Percentiles rank a stretch among this genome's conserved stretches.
Evolutionary conservation across 2,797 vertebrate species (phyloP).

Genomic region (Eulemur rubriventer): DNA sequence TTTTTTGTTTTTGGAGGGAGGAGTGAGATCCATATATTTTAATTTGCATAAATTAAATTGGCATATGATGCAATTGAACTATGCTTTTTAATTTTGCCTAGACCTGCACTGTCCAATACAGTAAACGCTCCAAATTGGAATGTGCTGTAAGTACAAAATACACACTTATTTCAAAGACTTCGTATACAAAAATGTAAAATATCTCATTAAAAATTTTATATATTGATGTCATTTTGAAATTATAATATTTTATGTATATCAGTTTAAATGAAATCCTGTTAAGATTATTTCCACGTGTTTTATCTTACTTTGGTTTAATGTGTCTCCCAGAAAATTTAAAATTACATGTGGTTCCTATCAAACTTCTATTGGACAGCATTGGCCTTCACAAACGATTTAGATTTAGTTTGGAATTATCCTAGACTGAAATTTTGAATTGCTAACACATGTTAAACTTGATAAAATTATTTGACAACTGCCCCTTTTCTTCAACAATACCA

Average conservation of each 20-base stretch:
- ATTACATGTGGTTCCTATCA: not conserved
- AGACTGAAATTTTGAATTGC: not conserved
- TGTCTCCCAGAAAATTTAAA: not conserved
- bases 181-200: not conserved
- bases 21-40: not conserved
- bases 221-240: not conserved
- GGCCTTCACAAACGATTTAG: not conserved
- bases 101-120: not conserved
- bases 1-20: not conserved
- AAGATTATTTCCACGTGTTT: conserved; percentile 4
- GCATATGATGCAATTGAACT: not conserved
- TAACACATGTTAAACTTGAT: not conserved
- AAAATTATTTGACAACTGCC: conserved; percentile 1
- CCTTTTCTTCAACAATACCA: not conserved
- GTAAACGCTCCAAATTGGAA: not conserved
- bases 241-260: not conserved
- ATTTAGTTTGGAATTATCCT: not conserved
- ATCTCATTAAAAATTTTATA: not conserved
- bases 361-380: not conserved
- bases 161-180: not conserved
- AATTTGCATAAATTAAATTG: not conserved
- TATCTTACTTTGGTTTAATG: not conserved
- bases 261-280: not conserved
- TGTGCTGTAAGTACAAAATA: not conserved
- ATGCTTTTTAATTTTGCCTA: not conserved